Conservation (phyloP, 2,113 vertebrate species). For the Hemiprocne comata region DNA sequence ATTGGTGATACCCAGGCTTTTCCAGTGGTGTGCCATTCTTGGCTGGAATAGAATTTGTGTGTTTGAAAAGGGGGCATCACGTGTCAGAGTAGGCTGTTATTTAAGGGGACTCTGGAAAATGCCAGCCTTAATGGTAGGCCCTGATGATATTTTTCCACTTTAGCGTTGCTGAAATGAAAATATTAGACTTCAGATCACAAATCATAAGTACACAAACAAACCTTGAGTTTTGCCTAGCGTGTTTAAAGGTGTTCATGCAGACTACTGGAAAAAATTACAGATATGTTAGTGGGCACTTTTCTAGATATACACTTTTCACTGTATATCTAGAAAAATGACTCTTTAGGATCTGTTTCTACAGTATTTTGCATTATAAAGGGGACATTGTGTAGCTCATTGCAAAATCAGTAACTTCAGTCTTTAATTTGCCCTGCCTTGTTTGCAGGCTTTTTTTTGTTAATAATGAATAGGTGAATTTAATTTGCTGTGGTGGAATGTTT, state of each 20-base stretch:
- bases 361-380: slow-evolving; percentile 45
- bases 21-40: neutral
- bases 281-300: neutral
- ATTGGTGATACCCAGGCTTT: neutral
- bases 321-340: slow-evolving; percentile 18
- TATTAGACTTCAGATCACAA: neutral
- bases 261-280: neutral
- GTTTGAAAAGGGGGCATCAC: neutral
- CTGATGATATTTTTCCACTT: neutral
- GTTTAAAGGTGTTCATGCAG: neutral
- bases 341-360: slow-evolving; percentile 14
- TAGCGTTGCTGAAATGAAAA: neutral
- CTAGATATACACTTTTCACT: no score
- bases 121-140: neutral
- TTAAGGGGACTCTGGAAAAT: neutral
- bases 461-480: slow-evolving; percentile 56
- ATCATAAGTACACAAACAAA: neutral
- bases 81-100: neutral
- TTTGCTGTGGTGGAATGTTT: slow-evolving; percentile 35
- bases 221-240: neutral
- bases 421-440: slow-evolving; percentile 37
- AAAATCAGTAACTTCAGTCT: slow-evolving; percentile 39
- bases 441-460: slow-evolving; percentile 29
- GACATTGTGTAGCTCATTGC: slow-evolving; percentile 17
- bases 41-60: neutral